Evolutionary conservation across 1,140 invertebrate genomes (phyloP).

Genomic region (Drosophila malerkotliana): DNA sequence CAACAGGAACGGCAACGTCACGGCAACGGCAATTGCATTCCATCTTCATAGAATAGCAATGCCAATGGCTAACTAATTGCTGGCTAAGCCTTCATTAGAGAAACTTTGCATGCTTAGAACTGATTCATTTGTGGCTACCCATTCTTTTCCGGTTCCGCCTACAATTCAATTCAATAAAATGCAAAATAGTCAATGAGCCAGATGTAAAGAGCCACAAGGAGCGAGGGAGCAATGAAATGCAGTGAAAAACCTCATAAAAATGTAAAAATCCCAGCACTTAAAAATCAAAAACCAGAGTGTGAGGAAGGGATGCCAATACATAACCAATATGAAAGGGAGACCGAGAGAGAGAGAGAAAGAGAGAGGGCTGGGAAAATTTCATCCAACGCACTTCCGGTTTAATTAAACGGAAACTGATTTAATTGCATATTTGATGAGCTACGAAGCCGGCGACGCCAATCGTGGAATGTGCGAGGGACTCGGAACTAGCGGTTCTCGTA

Average conservation of each 20-base stretch:
- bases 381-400: constrained; percentile 82
- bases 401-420: constrained; percentile 84
- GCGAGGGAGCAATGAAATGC: constrained; percentile 37
- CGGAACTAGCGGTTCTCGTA: constrained; percentile 45
- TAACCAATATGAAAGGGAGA: constrained; percentile 49
- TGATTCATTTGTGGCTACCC: constrained; percentile 41
- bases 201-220: not conserved
- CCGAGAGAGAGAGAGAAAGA: constrained; percentile 30
- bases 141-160: constrained; percentile 6
- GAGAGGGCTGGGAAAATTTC: constrained; percentile 12
- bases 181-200: constrained; percentile 56
- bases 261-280: constrained; percentile 74
- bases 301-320: constrained; percentile 49
- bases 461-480: constrained; percentile 52
- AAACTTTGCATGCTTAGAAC: constrained; percentile 19
- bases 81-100: constrained; percentile 8
- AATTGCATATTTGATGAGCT: constrained; percentile 84
- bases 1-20: constrained; percentile 8
- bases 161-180: constrained; percentile 69
- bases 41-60: constrained; percentile 49
- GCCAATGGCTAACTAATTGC: constrained; percentile 63
- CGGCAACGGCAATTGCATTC: constrained; percentile 21
- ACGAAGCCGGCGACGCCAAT: constrained; percentile 60
- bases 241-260: constrained; percentile 69
- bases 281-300: constrained; percentile 64